Evolutionary conservation across 2,797 vertebrate species (phyloP), one percentile per base, ranked within the genome.

Genomic region (Cirrhinus mrigala): DNA sequence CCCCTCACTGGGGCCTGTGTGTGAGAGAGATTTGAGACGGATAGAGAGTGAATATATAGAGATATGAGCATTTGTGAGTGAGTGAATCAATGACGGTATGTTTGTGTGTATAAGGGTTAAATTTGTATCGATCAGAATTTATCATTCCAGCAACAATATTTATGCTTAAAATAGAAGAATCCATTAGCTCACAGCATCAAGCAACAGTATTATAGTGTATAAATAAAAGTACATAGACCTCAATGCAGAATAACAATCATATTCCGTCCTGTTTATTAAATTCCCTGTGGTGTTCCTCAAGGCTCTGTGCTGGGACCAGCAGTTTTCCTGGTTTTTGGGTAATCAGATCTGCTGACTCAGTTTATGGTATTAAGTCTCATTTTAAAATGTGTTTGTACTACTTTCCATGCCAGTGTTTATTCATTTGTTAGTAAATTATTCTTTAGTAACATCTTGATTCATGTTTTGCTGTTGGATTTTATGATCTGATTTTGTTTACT

Each of bases 1-100:
- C 64, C 77, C 62, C n/a, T 76, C 78, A 29, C 50, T 84, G 86
- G 46, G 75, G 60, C 66, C 27, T 86, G 79, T 87, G 44, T 88
- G 24, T 64, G 56, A 79, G 66, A 79, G 66, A 48, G 74, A 74
- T 82, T 37, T 68, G 71, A 54, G 52, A 15, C 22, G 20, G 54
- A 22, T 9, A 79, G 82, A 68, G 27, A 69, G 58, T 76, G 62
- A 74, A 68, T 60, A 69, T 75, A 66, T 86, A 44, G 37, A 69
- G 74, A 48, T 76, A 69, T 81, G 20, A 64, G 20, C 64, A 54
- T 84, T 44, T 83, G 73, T 82, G 75, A 64, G 69, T 84, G 60
- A 66, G 48, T 80, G 62, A 76, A 80, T 81, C 60, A 70, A 50
- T 46, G 50, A 14, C 52, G 29, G 62, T 56, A 73, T 81, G 73